Base-by-base conservation (phyloP, 2,797 vertebrate genomes). In the Cynopterus sphinx region DNA sequence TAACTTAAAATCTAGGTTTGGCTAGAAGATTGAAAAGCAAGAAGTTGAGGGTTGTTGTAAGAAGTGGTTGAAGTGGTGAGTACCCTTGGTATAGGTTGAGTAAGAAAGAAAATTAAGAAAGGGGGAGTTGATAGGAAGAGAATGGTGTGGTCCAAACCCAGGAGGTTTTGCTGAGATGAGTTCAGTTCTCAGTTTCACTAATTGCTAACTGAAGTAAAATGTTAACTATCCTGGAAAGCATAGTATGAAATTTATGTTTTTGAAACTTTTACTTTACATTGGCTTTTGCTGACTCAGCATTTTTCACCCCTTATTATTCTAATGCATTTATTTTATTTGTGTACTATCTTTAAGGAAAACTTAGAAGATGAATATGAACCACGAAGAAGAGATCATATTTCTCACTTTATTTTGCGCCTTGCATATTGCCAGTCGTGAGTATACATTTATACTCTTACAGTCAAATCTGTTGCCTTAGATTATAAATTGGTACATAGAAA, bases 391-490 rank as follows among this genome's bases (percentile, higher is more conserved):
- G 99, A 97, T 82, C 97, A 97, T 21, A 97, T 97, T 70, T 99
- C 99, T 71, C 99, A 99, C 98, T 99, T 99, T 97, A 99, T 99
- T 97, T 98, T 99, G 17, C 99, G 99, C 53, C 99, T 99, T 51
- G 99, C 99, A 28, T 99, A 99, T 97, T 99, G 99, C 96, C 99
- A 99, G 97, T 99, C 99, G 99, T 99, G 98, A 99, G 99, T 99
- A 97, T 51, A 65, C 70, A 4, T 33, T 96, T 26, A 31, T 24
- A 67, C 26, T 75, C 6, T 82, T 21, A 4, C 0, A 21, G n/a
- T 87, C 17, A 39, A n/a, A 5, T 73, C 59, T 94, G 75, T 22
- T 74, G 22, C 87, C 6, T 74, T 91, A 65, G 28, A 15, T 61
- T 93, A 16, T 81, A 67, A 67, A 39, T 55, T 51, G 49, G 71